Base-by-base conservation (phyloP, 2,797 vertebrate species). In the Rhynchonycteris naso region DNA sequence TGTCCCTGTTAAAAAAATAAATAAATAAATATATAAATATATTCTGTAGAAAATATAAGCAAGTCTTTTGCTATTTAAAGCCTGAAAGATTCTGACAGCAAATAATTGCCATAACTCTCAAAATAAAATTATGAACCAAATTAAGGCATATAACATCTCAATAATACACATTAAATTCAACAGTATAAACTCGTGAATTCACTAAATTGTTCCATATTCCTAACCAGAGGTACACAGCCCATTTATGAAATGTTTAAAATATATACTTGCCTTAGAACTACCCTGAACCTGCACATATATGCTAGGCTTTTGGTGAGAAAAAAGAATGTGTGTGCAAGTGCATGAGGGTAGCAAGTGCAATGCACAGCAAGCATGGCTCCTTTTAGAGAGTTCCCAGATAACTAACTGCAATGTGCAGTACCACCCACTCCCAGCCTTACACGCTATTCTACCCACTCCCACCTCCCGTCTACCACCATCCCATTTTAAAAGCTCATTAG, bases 101-200 rank as follows among this genome's bases (percentile, higher is more conserved):
- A 92, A 91, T 86, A 78, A 56, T 4, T 43, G 33, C 14, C 90
- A 0, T 35, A 88, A 88, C 13, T 63, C 80, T 95, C 21, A 86
- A 88, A 93, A 84, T 84, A 91, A 91, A 78, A 74, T 14, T 59
- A 79, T 13, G 61, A 88, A 78, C 43, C 33, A 96, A 96, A 75
- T 84, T 80, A 94, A 75, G n/a, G 13, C 71, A 90, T 10, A 26
- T 59, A 88, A 72, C 13, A 66, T 72, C 58, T 91, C 54, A 68
- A 90, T 22, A 72, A 88, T n/a, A 38, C 35, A 54, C 59, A 81
- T 19, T 24, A 88, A 91, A 75, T 80, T 76, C 59, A 90, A 83
- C 35, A 66, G 26, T 59, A 13, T 63, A 65, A 87, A 90, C 43
- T 85, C 72, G 72, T 75, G 28, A 82, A 82, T 21, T 79, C n/a